Evolutionary conservation across 2,797 vertebrate genomes (phyloP), one percentile per base, ranked within the genome.

Genomic region (Perdix hodgsoniae): DNA sequence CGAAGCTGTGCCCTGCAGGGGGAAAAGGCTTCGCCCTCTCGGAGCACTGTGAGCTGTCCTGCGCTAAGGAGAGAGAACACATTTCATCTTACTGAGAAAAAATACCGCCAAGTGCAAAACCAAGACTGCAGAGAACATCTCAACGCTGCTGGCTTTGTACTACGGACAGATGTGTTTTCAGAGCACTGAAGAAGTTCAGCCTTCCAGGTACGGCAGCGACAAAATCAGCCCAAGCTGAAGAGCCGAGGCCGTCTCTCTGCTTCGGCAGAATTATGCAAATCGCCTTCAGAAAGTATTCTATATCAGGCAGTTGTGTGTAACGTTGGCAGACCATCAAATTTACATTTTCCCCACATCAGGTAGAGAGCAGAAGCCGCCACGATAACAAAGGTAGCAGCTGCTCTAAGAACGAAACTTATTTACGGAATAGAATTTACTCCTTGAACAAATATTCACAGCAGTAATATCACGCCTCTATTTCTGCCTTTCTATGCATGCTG

Each of bases 1-100:
- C 1, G 8, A 57, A 44, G 47, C 0, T 22, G 0, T 0, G 11
- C 14, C 31, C 3, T 3, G 42, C 33, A 12, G 35, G 26, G 10
- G 19, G 23, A 37, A 42, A 33, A 40, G 0, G 11, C 3, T 70
- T n/a, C n/a, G 66, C 49, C 24, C 69, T 52, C 23, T 0, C 0
- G 21, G 29, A 37, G 67, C 10, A 14, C 1, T 2, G 61, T 1
- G 4, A 90, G 70, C 15, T 31, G 49, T 49, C 40, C 8, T 0
- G 2, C 2, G 29, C 6, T 9, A 7, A 10, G 37, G 60, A 15
- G 1, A 22, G 26, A 24, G n/a, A 64, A 44, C 6, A 17, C 49
- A 3, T 26, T 37, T 19, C 1, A 24, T 27, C 27, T 29, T 27
- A 17, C 6, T 2, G 8, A 59, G 39, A 14, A 7, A 22, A 56